Evolutionary conservation across 2,888 invertebrate species (phyloP).

Genomic region (Alviniconcha strummeri): DNA sequence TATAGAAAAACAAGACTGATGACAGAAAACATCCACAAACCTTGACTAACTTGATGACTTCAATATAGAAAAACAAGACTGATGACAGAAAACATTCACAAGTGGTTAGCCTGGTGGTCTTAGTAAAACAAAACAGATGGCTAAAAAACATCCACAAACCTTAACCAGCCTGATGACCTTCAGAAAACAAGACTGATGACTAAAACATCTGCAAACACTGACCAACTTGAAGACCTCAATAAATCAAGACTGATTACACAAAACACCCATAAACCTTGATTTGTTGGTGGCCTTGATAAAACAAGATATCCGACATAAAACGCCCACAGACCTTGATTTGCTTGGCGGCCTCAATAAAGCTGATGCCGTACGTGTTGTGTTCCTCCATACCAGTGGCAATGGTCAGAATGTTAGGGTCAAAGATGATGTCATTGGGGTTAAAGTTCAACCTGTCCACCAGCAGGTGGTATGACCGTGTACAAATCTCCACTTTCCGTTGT

Average conservation of each 20-base stretch:
- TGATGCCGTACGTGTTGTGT: constrained; percentile 77
- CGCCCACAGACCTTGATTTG: constrained; percentile 74
- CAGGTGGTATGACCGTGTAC: constrained; percentile 76
- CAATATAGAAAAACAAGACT: too few relatives aligned
- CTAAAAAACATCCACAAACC: neutral
- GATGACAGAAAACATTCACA: neutral
- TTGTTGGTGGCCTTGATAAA: too few relatives aligned
- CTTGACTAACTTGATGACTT: too few relatives aligned
- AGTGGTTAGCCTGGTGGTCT: too few relatives aligned
- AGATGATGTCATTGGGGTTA: constrained; percentile 78
- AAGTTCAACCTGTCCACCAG: constrained; percentile 76
- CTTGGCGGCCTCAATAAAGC: constrained; percentile 76
- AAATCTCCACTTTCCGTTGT: constrained; percentile 77
- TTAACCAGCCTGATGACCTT: too few relatives aligned
- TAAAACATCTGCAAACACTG: too few relatives aligned
- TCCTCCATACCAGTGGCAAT: constrained; percentile 80
- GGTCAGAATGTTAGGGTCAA: constrained; percentile 79
- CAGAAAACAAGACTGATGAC: neutral
- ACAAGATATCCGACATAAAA: too few relatives aligned
- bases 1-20: too few relatives aligned
- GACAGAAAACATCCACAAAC: too few relatives aligned
- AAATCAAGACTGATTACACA: too few relatives aligned
- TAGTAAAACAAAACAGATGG: neutral
- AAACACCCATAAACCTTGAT: too few relatives aligned
- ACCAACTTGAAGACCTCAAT: too few relatives aligned